A percentile compares a stretch with the other conserved stretches of the same genome.
Evolutionary conservation across 2,888 invertebrate species (phyloP).

Genomic region (Archips xylosteana): DNA sequence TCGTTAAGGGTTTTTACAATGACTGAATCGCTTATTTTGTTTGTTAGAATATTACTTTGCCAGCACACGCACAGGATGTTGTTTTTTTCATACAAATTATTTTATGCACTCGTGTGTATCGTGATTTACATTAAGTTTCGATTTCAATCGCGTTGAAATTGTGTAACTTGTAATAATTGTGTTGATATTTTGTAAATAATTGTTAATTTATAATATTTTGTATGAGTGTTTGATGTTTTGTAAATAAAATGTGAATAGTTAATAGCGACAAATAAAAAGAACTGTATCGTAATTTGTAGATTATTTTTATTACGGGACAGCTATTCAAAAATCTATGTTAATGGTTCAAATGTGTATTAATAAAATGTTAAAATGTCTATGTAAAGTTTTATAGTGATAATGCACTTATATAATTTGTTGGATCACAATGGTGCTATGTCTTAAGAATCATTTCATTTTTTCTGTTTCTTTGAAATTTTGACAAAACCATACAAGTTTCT

Average conservation of each 20-base stretch:
- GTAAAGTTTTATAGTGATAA: slow-evolving; percentile 45
- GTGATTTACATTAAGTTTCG: slow-evolving; percentile 61
- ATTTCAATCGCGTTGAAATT: slow-evolving; percentile 59
- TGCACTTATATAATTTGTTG: slow-evolving; percentile 52
- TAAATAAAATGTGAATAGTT: slow-evolving; percentile 50
- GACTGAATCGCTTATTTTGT: slow-evolving; percentile 33
- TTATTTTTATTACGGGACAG: slow-evolving; percentile 5
- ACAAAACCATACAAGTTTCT: neutral
- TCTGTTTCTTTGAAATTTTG: neutral
- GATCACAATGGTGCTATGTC: slow-evolving; percentile 69
- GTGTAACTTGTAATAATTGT: slow-evolving; percentile 55
- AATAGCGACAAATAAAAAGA: slow-evolving; percentile 33
- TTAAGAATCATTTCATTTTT: neutral
- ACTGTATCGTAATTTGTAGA: slow-evolving; percentile 32
- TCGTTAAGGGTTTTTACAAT: slow-evolving; percentile 10
- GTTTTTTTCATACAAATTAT: slow-evolving; percentile 43
- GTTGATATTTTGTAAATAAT: slow-evolving; percentile 70
- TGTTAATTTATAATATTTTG: slow-evolving; percentile 76
- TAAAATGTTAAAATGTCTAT: slow-evolving; percentile 30
- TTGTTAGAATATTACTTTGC: slow-evolving; percentile 45
- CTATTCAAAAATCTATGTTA: slow-evolving; percentile 30
- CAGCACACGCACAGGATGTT: slow-evolving; percentile 55
- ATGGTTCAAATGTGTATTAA: slow-evolving; percentile 31
- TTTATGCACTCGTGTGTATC: slow-evolving; percentile 52
- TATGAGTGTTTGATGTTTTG: slow-evolving; percentile 55